A percentile compares a stretch with the other conserved stretches of the same genome.
Evolutionary conservation across 2,888 invertebrate genomes (phyloP).

Genomic region (Drosophila colorata): DNA sequence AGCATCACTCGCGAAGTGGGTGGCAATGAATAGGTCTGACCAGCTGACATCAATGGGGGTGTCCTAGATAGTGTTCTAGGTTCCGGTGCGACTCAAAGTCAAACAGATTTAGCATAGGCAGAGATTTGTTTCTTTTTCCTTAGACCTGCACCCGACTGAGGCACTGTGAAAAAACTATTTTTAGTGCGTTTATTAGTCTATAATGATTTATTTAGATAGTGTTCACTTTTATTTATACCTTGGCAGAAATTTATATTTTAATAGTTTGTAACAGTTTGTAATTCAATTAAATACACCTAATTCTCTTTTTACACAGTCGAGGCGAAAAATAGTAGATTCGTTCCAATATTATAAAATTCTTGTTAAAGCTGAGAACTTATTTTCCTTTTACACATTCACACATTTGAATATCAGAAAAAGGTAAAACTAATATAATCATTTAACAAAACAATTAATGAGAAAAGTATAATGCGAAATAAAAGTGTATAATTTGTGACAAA

Average conservation of each 20-base stretch:
- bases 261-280: too few relatives aligned
- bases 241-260: not conserved
- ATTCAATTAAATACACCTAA: too few relatives aligned
- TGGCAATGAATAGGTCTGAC: not conserved
- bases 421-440: too few relatives aligned
- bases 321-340: too few relatives aligned
- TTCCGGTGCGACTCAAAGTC: not conserved
- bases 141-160: constrained; percentile 19
- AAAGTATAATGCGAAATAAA: too few relatives aligned
- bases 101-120: not conserved
- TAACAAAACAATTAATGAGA: too few relatives aligned
- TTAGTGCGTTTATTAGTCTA: not conserved
- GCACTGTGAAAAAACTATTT: constrained; percentile 1
- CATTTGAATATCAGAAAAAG: too few relatives aligned
- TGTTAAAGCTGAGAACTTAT: not conserved
- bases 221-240: not conserved
- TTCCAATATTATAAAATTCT: too few relatives aligned
- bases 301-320: too few relatives aligned
- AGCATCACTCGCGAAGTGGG: constrained; percentile 85
- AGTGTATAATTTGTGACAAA: too few relatives aligned
- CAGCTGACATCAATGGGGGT: not conserved
- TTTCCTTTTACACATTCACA: too few relatives aligned
- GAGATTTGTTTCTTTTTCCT: not conserved
- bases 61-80: not conserved
- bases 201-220: not conserved